Evolutionary conservation across 1,140 invertebrate genomes (phyloP).

Genomic region (Calliopsis andreniformis): DNA sequence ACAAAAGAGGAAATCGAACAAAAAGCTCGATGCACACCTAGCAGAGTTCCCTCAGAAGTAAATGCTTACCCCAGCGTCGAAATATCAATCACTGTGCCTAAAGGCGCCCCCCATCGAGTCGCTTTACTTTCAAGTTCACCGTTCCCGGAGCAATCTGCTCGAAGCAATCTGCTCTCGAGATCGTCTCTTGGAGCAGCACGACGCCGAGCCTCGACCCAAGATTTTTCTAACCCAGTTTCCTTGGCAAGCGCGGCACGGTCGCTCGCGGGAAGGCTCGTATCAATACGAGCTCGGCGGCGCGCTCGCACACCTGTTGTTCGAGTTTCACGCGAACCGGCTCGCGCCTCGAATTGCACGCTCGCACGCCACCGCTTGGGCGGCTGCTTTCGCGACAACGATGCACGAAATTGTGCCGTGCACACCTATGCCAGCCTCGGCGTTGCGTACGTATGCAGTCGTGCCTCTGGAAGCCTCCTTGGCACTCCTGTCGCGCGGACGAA

Average conservation of each 20-base stretch:
- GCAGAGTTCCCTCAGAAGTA: too few relatives aligned
- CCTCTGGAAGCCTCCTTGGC: slow-evolving; percentile 31
- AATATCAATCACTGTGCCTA: too few relatives aligned
- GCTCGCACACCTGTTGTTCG: slow-evolving; percentile 56
- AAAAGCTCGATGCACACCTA: too few relatives aligned
- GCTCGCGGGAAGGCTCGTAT: not conserved
- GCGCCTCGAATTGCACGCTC: not conserved
- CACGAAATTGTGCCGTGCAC: slow-evolving; percentile 13
- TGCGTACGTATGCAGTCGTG: slow-evolving; percentile 19
- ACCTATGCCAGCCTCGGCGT: not conserved
- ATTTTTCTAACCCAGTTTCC: slow-evolving; percentile 53
- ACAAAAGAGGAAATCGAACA: too few relatives aligned
- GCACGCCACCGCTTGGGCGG: not conserved
- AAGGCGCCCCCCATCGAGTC: too few relatives aligned
- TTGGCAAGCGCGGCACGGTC: slow-evolving; percentile 41
- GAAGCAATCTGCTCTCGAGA: too few relatives aligned
- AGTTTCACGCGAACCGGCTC: slow-evolving; percentile 8
- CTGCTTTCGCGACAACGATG: slow-evolving; percentile 6
- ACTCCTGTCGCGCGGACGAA: slow-evolving; percentile 50
- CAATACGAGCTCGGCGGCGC: not conserved
- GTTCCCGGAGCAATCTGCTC: too few relatives aligned
- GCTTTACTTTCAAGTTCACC: slow-evolving; percentile 24
- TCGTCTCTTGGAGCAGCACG: slow-evolving; percentile 15
- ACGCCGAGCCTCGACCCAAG: slow-evolving; percentile 7
- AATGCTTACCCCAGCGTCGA: too few relatives aligned